These are phyloP conservation scores for Ctenodactylus gundi DNA, from an alignment of 2,113 vertebrate genomes.

Conservation along the genomic window DNA sequence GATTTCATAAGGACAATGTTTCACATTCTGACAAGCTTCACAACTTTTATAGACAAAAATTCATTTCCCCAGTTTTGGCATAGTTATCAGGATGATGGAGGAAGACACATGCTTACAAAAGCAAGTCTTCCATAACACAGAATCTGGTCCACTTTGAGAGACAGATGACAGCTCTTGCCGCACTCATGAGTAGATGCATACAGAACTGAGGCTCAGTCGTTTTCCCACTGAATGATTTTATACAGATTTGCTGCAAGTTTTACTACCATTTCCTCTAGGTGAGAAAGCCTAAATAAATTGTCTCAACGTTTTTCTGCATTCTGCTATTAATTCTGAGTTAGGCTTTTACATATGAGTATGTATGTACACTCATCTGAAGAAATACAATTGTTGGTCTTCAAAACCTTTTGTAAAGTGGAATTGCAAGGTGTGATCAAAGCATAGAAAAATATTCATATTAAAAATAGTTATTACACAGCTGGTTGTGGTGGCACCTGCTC, in stretches of 20 bases:
- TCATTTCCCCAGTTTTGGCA: background rate
- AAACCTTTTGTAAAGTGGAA: background rate
- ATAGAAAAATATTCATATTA: too few relatives aligned
- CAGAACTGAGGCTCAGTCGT: background rate
- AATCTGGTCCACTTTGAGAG: background rate
- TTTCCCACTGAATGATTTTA: background rate
- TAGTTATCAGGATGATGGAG: background rate
- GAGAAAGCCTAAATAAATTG: background rate
- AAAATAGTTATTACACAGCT: too few relatives aligned
- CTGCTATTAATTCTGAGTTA: background rate
- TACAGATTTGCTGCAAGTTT: background rate
- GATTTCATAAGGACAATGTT: background rate
- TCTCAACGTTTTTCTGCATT: background rate
- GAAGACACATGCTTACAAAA: background rate
- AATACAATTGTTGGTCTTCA: background rate
- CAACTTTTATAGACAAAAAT: background rate
- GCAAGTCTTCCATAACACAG: background rate
- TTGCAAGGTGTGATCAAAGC: too few relatives aligned
- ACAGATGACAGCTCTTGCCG: background rate
- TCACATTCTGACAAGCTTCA: background rate
- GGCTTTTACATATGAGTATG: background rate
- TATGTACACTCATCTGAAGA: background rate
- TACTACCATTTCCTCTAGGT: background rate
- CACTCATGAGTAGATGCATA: background rate
- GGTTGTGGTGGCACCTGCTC: too few relatives aligned